Evolutionary conservation across 2,888 invertebrate genomes (phyloP), one percentile per base, ranked within the genome.

Genomic region (Belgica antarctica): DNA sequence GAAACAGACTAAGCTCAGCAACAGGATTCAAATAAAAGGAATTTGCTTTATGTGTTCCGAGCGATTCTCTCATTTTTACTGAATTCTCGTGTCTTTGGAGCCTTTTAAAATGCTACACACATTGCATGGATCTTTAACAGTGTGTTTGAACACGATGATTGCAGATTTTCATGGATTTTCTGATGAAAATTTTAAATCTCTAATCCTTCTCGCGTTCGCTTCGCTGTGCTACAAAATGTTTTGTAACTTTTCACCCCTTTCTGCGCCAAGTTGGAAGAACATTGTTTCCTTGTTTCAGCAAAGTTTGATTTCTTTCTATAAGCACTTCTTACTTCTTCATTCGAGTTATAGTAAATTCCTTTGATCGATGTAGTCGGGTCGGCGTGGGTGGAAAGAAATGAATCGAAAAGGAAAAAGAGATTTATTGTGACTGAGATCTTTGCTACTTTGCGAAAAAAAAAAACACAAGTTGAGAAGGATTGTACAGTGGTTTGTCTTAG

Each of bases 141-240:
- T 5, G 25, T 15, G 31, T 22, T 57, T 19, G 12, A 68, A n/a
- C n/a, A 68, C 68, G 68, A 68, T 68, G 28, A 68, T 68, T 68
- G 68, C 34, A 68, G 68, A 68, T 68, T 68, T 68, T 68, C 68
- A 68, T 68, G 68, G 68, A 68, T 68, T 68, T 68, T 22, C 12
- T 3, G 10, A 8, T 22, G 25, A 65, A 36, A 62, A 41, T 65
- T 68, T 68, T 31, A 68, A 68, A 68, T 68, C 68, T 68, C 68
- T 68, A 68, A 68, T 68, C 68, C 68, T 34, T 68, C 47, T 57
- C 59, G 8, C 1, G 19, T 52, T n/a, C 34, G 34, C 12, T 5
- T 31, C 34, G 12, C 34, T 8, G 12, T 22, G 22, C 7, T 52
- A 52, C 17, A 52, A 52, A 17, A 52, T 41, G 15, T 12, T 19